Base-by-base conservation (phyloP, 2,888 invertebrate genomes). In the Homarus gammarus region DNA sequence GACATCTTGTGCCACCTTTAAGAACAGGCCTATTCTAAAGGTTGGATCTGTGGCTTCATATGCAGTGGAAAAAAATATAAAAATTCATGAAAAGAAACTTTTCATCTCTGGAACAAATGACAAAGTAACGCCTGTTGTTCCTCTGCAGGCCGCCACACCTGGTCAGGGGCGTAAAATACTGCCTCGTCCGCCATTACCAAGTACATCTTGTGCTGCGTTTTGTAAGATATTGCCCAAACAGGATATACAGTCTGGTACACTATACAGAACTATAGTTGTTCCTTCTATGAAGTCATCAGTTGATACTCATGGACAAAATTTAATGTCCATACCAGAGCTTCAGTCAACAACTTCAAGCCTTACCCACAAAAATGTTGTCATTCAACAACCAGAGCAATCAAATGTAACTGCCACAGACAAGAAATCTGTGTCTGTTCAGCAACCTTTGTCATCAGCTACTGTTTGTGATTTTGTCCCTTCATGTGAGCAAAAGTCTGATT, bases 31-130 rank as follows among this genome's bases (percentile, higher is more conserved):
- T 27, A 64, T 64, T 64, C 5, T 49, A 8, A 77, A 77, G 27
- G 49, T 44, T 3, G 44, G 40, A 27, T 77, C 77, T 77, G 77
- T 77, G 27, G 49, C 77, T 18, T 27, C 40, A 31, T 78, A 56
- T 38, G 22, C 51, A 15, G 18, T n/a, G 2, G 56, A 33, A 18
- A 49, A 78, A 18, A 40, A 44, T 44, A 44, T 44, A 78, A 36
- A 51, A 22, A 33, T 56, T 56, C 27, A 51, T 31, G 36, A 78
- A 36, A 78, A 56, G 38, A 78, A 78, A 56, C 27, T 78, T 6
- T 36, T 56, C 36, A 78, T 75, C 15, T 22, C 75, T 18, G 22
- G 27, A n/a, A 27, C 27, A n/a, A 64, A 12, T 64, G 64, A 64
- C 27, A 64, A 64, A 64, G 64, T 12, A 27, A 2, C 12, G n/a